Percentiles rank a stretch among this genome's conserved stretches.
Evolutionary conservation across 1,140 invertebrate species (phyloP).

Genomic region (Rhysida immarginata): DNA sequence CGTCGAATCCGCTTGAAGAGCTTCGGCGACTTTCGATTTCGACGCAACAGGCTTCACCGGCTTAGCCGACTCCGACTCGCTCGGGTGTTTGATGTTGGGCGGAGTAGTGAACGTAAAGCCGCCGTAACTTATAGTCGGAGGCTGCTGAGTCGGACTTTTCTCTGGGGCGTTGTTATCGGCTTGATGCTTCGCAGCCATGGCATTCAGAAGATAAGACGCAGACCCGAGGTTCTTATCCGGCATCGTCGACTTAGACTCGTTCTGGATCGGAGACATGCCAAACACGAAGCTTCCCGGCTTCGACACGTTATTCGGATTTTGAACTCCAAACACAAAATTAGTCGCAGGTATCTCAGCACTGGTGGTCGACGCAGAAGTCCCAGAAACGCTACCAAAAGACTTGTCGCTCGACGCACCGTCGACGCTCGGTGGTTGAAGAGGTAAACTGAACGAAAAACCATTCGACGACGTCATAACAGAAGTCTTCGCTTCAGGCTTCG

Average conservation of each 20-base stretch:
- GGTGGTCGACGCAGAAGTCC: no score
- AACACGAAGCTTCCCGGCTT: slow-evolving; percentile 5
- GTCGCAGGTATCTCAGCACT: no score
- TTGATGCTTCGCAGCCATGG: not conserved
- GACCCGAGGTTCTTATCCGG: not conserved
- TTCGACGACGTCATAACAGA: no score
- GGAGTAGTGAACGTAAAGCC: not conserved
- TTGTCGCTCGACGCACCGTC: no score
- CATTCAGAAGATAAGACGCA: not conserved
- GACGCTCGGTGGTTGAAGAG: no score
- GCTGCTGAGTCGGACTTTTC: not conserved
- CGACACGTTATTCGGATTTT: not conserved
- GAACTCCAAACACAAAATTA: slow-evolving; percentile 7
- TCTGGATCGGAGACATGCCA: not conserved
- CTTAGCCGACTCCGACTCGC: no score
- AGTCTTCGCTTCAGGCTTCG: no score
- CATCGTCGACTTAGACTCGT: not conserved
- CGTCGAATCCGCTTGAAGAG: not conserved
- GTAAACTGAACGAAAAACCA: no score
- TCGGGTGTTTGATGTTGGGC: not conserved
- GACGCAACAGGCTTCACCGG: no score
- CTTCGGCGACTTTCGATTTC: not conserved
- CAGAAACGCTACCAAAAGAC: no score
- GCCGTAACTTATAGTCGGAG: not conserved
- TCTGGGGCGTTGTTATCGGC: not conserved